A percentile compares a stretch with the other conserved stretches of the same genome.
Conservation (phyloP, 2,797 vertebrate genomes). For the Gallirallus australis region DNA sequence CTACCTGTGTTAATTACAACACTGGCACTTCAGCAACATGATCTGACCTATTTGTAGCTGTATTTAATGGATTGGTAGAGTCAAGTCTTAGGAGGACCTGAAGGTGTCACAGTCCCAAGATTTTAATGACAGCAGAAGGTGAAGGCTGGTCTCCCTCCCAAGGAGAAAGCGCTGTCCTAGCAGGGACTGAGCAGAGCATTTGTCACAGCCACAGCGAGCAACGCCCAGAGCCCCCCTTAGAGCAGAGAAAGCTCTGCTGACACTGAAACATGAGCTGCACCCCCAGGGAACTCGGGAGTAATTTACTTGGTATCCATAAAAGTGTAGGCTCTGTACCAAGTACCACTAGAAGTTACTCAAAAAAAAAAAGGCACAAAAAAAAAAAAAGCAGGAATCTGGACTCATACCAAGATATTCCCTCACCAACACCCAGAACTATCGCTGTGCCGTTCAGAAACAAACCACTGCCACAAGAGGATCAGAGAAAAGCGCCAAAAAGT, state of each 20-base stretch:
- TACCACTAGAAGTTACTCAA: neutral
- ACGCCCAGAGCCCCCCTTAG: rapidly evolving
- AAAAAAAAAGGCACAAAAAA: too few relatives aligned
- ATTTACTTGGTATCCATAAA: slow-evolving; percentile 14
- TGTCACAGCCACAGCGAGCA: rapidly evolving
- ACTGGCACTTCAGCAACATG: neutral
- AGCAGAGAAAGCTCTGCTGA: neutral
- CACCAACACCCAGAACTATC: neutral
- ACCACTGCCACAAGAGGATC: neutral
- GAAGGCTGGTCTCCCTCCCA: neutral
- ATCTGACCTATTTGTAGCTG: neutral
- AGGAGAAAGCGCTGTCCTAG: neutral
- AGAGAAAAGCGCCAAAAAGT: neutral
- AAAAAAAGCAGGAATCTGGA: neutral
- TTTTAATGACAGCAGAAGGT: neutral
- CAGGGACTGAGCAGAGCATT: rapidly evolving
- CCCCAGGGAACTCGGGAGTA: neutral
- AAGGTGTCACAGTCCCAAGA: neutral
- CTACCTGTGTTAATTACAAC: neutral
- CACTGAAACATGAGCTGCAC: neutral
- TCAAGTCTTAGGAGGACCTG: neutral
- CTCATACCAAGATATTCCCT: neutral
- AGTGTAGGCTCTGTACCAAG: neutral
- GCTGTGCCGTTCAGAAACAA: neutral
- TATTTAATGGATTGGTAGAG: neutral